A percentile compares a stretch with the other conserved stretches of the same genome.
These are phyloP conservation scores for Lithobates sylvaticus DNA, from an alignment of 2,797 vertebrate genomes.

Conservation along the genomic window DNA sequence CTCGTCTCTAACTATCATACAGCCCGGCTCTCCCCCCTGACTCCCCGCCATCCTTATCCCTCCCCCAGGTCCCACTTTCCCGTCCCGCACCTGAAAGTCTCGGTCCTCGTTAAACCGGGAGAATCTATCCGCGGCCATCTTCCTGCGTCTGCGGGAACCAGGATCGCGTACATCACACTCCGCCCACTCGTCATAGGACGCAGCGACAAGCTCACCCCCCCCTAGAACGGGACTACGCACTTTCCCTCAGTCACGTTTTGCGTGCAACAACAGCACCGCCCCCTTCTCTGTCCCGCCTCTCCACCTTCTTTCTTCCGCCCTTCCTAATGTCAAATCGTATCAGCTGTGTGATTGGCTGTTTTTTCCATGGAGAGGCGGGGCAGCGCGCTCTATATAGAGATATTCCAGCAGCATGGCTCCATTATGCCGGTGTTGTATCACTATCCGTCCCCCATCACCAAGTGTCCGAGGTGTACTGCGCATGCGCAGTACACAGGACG, in stretches of 20 bases:
- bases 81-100: conserved; percentile 94
- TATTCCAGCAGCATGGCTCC: too few relatives aligned
- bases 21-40: not conserved
- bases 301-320: not conserved
- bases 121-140: conserved; percentile 97
- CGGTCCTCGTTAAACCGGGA: conserved; percentile 98
- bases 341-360: too few relatives aligned
- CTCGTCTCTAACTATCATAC: too few relatives aligned
- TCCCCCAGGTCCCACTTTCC: too few relatives aligned
- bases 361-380: too few relatives aligned
- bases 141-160: conserved; percentile 67
- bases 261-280: not conserved
- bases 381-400: too few relatives aligned
- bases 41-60: not conserved
- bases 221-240: conserved; percentile 4
- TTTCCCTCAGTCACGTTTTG: not conserved
- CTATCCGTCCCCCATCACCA: too few relatives aligned
- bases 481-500: too few relatives aligned
- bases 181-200: conserved; percentile 27
- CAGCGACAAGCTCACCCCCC: conserved; percentile 28
- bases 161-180: conserved; percentile 8
- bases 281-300: not conserved
- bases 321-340: too few relatives aligned
- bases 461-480: too few relatives aligned
- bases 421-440: too few relatives aligned